Evolutionary conservation across 2,797 vertebrate genomes (phyloP).

Genomic region (Schizopygopsis malacanthus): DNA sequence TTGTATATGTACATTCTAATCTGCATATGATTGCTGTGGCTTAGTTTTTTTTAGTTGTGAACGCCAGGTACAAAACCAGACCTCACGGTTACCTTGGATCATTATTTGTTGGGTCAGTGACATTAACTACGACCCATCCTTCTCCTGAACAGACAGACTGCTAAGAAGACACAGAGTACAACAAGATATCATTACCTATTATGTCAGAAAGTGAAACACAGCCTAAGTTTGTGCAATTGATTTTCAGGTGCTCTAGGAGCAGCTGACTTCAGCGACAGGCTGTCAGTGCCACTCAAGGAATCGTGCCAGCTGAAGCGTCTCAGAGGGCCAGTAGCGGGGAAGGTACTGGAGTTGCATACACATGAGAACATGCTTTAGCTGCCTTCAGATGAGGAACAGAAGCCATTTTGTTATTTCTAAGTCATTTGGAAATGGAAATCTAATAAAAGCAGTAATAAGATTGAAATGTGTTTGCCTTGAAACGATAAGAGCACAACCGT

Average conservation of each 20-base stretch:
- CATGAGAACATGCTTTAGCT: constrained; percentile 55
- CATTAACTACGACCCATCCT: constrained; percentile 17
- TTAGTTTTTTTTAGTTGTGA: not conserved
- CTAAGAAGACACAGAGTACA: constrained; percentile 38
- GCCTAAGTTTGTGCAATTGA: constrained; percentile 69
- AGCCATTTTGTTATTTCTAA: not conserved
- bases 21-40: not conserved
- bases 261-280: constrained; percentile 70
- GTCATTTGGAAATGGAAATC: not conserved
- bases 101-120: constrained; percentile 22
- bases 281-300: constrained; percentile 71
- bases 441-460: not conserved
- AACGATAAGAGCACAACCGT: not conserved
- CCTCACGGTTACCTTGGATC: not conserved
- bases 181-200: constrained; percentile 44
- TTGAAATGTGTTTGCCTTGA: not conserved
- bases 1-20: not conserved
- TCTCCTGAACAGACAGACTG: constrained; percentile 16
- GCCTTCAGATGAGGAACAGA: not conserved
- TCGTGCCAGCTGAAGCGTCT: constrained; percentile 67
- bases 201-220: constrained; percentile 64
- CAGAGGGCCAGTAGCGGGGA: constrained; percentile 60
- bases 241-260: constrained; percentile 74
- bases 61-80: constrained; percentile 2
- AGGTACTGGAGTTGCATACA: constrained; percentile 65